Evolutionary conservation across 2,113 vertebrate species (phyloP), one percentile per base, ranked within the genome.

Genomic region (Sphyrna mokarran): DNA sequence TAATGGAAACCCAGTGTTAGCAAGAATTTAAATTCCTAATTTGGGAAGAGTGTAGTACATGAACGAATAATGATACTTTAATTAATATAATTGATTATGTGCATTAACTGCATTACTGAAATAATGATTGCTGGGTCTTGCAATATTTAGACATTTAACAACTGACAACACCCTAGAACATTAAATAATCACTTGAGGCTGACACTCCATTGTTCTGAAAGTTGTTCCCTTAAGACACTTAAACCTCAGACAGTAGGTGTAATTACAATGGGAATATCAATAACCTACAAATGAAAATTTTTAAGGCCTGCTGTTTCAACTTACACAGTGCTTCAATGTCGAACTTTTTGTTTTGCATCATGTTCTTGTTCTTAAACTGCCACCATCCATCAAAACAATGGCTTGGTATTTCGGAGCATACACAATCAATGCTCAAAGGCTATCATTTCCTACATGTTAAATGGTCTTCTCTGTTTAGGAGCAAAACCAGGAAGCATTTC

Each of bases 31-130:
- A 29, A 48, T 29, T 72, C 22, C 69, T 72, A 69, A 43, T 95
- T 72, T 72, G 94, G 68, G 43, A 29, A 70, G 66, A 72, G 94
- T 76, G 94, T 43, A 95, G 43, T 72, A 95, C 70, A 26, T 70
- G 94, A 26, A 54, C 94, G 48, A 72, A 95, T 76, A 95, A 95
- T 54, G 69, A 72, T 72, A 54, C 26, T 54, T 54, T 22, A 95
- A 95, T 95, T 95, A 95, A 95, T 95, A 48, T 95, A 95, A 95
- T 95, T 69, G 94, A 76, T 95, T 72, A 72, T 48, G 43, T 29
- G 22, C 94, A 90, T 61, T 90, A 90, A 90, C 58, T 61, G 29
- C 29, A 54, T 95, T 95, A 72, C 26, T 72, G 94, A 76, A 95
- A 95, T 95, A 72, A 95, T 76, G 40, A 76, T 95, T 95, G 68